Evolutionary conservation across 2,113 vertebrate genomes (phyloP), one percentile per base, ranked within the genome.

Genomic region (Callorhinus ursinus): DNA sequence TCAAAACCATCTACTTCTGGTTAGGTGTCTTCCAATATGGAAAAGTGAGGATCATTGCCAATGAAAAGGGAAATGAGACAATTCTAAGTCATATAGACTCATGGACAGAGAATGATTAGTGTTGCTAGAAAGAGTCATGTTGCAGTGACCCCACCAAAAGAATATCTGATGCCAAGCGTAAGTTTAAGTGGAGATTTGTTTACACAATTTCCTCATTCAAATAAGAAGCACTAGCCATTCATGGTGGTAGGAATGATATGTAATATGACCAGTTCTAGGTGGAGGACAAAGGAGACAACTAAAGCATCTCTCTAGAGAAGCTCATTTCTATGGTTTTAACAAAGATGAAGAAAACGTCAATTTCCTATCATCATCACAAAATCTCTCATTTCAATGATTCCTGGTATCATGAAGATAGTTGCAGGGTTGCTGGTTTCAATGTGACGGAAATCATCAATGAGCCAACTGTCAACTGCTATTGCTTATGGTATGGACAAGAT

Each of bases 1-100:
- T 99, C 65, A 99, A 99, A 95, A 99, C 99, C 98, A 99, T 99
- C 93, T 99, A 99, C 84, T 99, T 99, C 96, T 99, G 99, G 65
- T 99, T 99, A 59, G 99, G 99, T 0, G 99, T 99, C 2, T 99
- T 99, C 98, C 99, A 99, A 39, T 99, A 99, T 94, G 99, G 99
- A 77, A 99, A 99, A 98, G 99, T 99, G 97, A 99, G 99, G 88
- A 99, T 99, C 96, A 99, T 99, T 74, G 99, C 99, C 98, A 99
- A 99, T 0, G 99, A 99, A 95, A 99, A 99, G 97, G 99, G 99
- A 0, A 99, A 99, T 98, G 97, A 99, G 79, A 99, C 99, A 97
- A 99, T 99, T 0, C 99, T 99, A 0, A 99, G 99, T 97, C 99
- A 99, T 0, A 99, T 99, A 31, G 99, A 99, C 33, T 99, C 99